Base-by-base conservation (phyloP, 2,888 invertebrate genomes). In the Neoascia interrupta region DNA sequence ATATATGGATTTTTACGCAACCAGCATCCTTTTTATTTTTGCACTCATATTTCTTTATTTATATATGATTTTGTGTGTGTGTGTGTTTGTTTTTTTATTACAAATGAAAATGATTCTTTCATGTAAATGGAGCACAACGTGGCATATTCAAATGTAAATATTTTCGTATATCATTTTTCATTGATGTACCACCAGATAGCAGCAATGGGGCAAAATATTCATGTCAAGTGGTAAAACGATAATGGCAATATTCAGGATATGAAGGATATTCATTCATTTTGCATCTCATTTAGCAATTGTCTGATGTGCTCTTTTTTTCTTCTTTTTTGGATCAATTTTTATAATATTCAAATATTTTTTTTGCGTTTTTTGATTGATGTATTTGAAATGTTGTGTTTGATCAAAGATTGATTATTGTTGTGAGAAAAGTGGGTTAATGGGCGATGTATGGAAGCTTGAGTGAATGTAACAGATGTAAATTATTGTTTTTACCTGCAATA, bases 61-160 rank as follows among this genome's bases (percentile, higher is more conserved):
- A 88, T 96, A 96, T 88, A 97, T 96, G 89, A 96, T 96, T 89
- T 94, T 96, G 91, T 97, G n/a, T n/a, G n/a, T n/a, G n/a, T n/a
- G n/a, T n/a, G n/a, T n/a, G n/a, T n/a, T n/a, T n/a, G n/a, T n/a
- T n/a, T n/a, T n/a, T n/a, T n/a, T n/a, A n/a, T n/a, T n/a, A n/a
- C n/a, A n/a, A 37, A 15, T 28, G 10, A 47, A 45, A 19, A 37
- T 21, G 19, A 45, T 47, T 47, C 37, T 18, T 63, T 16, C 41
- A 21, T 53, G 53, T 43, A 64, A 64, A 64, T 34, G 49, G 6
- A 39, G 13, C 15, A 31, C 19, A 4, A 5, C 36, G 34, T 34
- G n/a, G n/a, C 8, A 18, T 13, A 23, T 64, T 41, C 34, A 41
- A 13, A 43, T 64, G 64, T 26, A 36, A 43, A 64, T 54, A 64